Percentiles rank a stretch among this genome's conserved stretches.
Conservation (phyloP, 2,113 vertebrate genomes). For the Reinhardtius hippoglossoides region DNA sequence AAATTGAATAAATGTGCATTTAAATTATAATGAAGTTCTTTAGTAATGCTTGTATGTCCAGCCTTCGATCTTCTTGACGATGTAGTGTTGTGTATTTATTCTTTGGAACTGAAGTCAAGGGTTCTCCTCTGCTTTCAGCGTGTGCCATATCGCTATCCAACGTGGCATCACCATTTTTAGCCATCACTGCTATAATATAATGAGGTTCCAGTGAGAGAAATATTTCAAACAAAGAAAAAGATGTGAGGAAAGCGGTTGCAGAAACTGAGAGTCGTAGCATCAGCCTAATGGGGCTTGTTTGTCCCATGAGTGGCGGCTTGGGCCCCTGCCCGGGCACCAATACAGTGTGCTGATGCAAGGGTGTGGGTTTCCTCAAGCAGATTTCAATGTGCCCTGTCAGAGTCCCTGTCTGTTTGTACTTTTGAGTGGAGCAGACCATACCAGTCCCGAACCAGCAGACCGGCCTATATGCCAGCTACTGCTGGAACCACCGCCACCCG, state of each 20-base stretch:
- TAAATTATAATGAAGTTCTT: constrained; percentile 82
- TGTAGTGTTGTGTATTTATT: constrained; percentile 48
- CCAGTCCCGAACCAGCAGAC: constrained; percentile 53
- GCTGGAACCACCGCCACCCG: constrained; percentile 55
- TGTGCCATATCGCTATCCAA: constrained; percentile 51
- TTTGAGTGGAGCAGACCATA: constrained; percentile 52
- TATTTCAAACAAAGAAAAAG: constrained; percentile 52
- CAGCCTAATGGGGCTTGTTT: constrained; percentile 74
- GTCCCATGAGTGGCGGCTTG: constrained; percentile 72
- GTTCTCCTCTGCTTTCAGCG: constrained; percentile 51
- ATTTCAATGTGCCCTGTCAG: constrained; percentile 73
- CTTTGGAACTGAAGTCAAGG: constrained; percentile 62
- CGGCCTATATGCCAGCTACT: constrained; percentile 31
- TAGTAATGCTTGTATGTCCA: constrained; percentile 75
- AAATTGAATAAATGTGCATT: constrained; percentile 80
- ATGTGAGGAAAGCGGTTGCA: constrained; percentile 40
- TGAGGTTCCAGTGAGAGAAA: constrained; percentile 16
- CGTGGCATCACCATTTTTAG: constrained; percentile 31
- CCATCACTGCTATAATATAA: constrained; percentile 23
- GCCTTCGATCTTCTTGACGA: constrained; percentile 72
- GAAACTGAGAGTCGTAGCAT: constrained; percentile 66
- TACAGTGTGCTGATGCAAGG: constrained; percentile 63
- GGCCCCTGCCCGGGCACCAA: constrained; percentile 64
- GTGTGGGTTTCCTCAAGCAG: constrained; percentile 72
- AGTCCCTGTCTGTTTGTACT: constrained; percentile 72